Base-by-base conservation (phyloP, 1,140 invertebrate genomes). In the Neomicropteryx cornuta region DNA sequence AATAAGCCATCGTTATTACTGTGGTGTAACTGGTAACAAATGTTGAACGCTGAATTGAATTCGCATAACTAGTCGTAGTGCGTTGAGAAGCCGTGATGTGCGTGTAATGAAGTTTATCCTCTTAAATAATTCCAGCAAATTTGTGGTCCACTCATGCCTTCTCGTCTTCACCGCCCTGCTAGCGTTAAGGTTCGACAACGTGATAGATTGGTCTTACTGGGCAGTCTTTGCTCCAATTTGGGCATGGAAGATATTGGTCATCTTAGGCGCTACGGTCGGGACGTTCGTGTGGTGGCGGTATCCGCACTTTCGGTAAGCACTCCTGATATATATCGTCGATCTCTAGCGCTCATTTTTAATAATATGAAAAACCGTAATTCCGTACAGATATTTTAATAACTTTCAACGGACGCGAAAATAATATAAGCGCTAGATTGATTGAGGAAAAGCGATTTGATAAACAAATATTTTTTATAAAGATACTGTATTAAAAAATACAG, bases 261-360 rank as follows among this genome's bases (percentile, higher is more conserved):
- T 96, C 24, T 53, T 80, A 33, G 93, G 93, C 42, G 89, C 91
- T 28, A 75, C 81, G 35, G 74, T 94, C 23, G 93, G 92, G 19
- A 91, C 87, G 49, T 87, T 89, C 54, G 81, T 96, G 3, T 97
- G 92, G 92, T 91, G 87, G 78, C 76, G 82, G 51, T 85, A 94
- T 70, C 92, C 93, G 23, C 90, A 94, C 52, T 90, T 87, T 61
- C 79, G 85, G 87, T 87, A 62, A 48, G 24, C 14, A 27, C 19
- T 18, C 22, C 29, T 43, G 17, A n/a, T n/a, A n/a, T n/a, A n/a
- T n/a, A 39, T 41, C 3, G 36, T 34, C 17, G 31, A 14, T 36
- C 36, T 31, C 10, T 39, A 24, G 2, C 3, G 33, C 20, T 21
- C 4, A 17, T 20, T 19, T 23, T 39, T n/a, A 42, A 23, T 2